phyloP scores from a whole-genome alignment of 2,888 invertebrate species.

The Rhyacophila evoluta region DNA sequence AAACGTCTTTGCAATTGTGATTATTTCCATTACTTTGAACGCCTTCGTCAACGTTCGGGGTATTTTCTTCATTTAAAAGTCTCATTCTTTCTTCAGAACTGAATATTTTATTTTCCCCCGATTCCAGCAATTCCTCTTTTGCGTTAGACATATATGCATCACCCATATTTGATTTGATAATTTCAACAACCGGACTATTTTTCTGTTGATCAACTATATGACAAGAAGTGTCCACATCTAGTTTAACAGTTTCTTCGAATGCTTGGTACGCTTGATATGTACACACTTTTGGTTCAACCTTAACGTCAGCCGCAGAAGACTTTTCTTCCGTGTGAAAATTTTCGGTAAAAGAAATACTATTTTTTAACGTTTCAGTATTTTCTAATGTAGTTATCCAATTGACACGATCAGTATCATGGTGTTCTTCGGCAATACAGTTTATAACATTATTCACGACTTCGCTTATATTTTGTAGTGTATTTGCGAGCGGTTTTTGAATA shows the following conservation, averaged over 20 bases:
- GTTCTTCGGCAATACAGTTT: slow-evolving; percentile 66
- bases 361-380: neutral
- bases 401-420: slow-evolving; percentile 56
- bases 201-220: neutral
- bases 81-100: neutral
- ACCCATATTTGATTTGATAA: slow-evolving; percentile 38
- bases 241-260: neutral
- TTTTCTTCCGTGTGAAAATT: neutral
- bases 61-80: neutral
- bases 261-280: neutral
- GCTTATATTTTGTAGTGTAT: slow-evolving; percentile 68
- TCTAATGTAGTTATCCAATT: neutral
- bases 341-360: neutral
- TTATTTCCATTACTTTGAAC: neutral
- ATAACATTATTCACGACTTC: slow-evolving; percentile 69
- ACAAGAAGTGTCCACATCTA: neutral
- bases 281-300: neutral
- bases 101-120: neutral
- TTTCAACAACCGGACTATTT: slow-evolving; percentile 28
- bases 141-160: slow-evolving; percentile 53
- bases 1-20: neutral
- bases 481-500: slow-evolving; percentile 67
- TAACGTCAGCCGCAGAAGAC: neutral
- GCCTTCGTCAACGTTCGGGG: neutral
- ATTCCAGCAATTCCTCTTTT: slow-evolving; percentile 43